These are phyloP conservation scores for Mesembrinibis cayennensis DNA, from an alignment of 2,113 vertebrate genomes.

Conservation along the genomic window DNA sequence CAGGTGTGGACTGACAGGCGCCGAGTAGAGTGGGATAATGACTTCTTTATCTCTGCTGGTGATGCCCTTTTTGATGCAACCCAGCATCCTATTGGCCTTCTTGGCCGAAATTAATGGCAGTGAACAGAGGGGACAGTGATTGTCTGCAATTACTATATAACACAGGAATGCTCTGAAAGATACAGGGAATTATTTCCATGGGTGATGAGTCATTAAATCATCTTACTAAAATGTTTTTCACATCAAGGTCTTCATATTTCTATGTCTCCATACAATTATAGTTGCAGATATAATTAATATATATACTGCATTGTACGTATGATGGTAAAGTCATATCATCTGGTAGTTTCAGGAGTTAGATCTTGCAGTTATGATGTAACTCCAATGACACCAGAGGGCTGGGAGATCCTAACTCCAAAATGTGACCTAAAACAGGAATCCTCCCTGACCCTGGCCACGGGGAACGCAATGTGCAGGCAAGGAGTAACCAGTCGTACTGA, in stretches of 20 bases:
- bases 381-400: background rate
- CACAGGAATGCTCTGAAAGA: background rate
- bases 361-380: background rate
- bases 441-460: background rate
- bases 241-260: background rate
- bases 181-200: background rate
- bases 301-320: background rate
- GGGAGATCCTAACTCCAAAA: background rate
- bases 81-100: too few relatives aligned
- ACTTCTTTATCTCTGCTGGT: too few relatives aligned
- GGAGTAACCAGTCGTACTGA: background rate
- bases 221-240: background rate
- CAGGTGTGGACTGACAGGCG: too few relatives aligned
- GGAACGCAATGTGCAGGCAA: background rate
- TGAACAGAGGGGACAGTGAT: background rate
- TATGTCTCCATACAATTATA: background rate
- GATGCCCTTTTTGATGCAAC: too few relatives aligned
- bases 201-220: background rate
- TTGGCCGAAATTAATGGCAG: background rate
- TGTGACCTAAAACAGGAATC: background rate
- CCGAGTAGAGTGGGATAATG: too few relatives aligned
- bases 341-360: background rate
- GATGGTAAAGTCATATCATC: background rate
- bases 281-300: background rate
- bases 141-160: background rate